Evolutionary conservation across 1,140 invertebrate genomes (phyloP), one percentile per base, ranked within the genome.

Genomic region (Diprion similis): DNA sequence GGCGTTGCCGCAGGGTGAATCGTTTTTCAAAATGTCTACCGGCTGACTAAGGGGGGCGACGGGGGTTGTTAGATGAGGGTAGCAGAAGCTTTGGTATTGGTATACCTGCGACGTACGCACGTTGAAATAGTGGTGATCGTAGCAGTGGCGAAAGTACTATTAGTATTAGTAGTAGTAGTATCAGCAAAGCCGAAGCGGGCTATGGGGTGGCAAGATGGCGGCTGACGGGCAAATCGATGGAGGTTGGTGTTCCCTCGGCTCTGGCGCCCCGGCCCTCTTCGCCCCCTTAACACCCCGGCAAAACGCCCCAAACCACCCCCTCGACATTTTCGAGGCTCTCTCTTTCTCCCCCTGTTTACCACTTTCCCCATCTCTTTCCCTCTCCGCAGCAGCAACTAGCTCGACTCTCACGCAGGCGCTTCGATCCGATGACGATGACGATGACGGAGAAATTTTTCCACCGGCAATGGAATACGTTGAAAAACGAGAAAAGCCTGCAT

Each of bases 21-120:
- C 81, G 85, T 86, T 86, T 86, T 86, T 86, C 85, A 86, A 86
- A 85, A 86, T 85, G 84, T 86, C 85, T 82, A 80, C 83, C 79
- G 74, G 78, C 75, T 73, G 77, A 13, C 45, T 13, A 6, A 46
- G 77, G 46, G 73, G 73, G 68, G 71, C 45, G 67, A 71, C 69
- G 73, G 69, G 77, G 68, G 77, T 69, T 17, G 66, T 66, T 71
- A n/a, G 72, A 59, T 71, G 46, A 72, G 67, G 74, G 66, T 74
- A 71, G 73, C 71, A 71, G 73, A 64, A 68, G 67, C 70, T 15
- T 59, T 59, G 64, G 68, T 67, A 37, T 37, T 37, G 24, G 24
- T 37, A 37, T 37, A 37, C 24, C 24, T 37, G 6, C 6, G 24
- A 37, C 2, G 24, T 37, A 37, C 24, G 24, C 24, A 37, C 24